phyloP scores from a whole-genome alignment of 2,797 vertebrate genomes.

The Tangara arthus region DNA sequence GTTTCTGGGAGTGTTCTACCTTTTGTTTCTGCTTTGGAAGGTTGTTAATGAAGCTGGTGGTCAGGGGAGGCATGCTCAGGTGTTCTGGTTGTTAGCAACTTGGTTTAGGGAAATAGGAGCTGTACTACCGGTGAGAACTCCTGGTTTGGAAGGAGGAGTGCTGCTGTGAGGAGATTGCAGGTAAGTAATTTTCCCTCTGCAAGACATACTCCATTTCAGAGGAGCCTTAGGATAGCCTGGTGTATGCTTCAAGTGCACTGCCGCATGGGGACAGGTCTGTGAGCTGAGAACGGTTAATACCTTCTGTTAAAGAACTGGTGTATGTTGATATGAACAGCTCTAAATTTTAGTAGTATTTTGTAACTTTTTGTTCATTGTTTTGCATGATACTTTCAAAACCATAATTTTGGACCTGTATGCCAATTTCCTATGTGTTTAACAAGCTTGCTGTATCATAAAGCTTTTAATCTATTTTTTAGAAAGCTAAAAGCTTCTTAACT shows the following conservation, averaged over 20 bases:
- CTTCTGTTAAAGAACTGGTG: slow-evolving; percentile 30
- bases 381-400: slow-evolving; percentile 81
- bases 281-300: slow-evolving; percentile 71
- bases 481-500: slow-evolving; percentile 78
- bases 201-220: fast-evolving
- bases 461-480: slow-evolving; percentile 76
- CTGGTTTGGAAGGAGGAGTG: background rate
- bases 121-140: fast-evolving
- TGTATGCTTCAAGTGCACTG: background rate
- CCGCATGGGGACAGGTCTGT: background rate
- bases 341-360: slow-evolving; percentile 61
- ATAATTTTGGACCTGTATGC: slow-evolving; percentile 79
- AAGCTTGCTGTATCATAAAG: slow-evolving; percentile 78
- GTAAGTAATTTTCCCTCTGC: background rate
- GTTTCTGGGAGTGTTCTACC: background rate
- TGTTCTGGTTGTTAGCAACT: background rate
- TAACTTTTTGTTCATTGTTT: slow-evolving; percentile 78
- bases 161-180: background rate
- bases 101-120: background rate
- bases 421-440: slow-evolving; percentile 77
- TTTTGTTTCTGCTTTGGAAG: background rate
- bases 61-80: background rate
- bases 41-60: background rate
- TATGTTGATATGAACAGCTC: slow-evolving; percentile 24
- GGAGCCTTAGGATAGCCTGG: background rate